Evolutionary conservation across 2,113 vertebrate species (phyloP).

Genomic region (Brachionichthys hirsutus): DNA sequence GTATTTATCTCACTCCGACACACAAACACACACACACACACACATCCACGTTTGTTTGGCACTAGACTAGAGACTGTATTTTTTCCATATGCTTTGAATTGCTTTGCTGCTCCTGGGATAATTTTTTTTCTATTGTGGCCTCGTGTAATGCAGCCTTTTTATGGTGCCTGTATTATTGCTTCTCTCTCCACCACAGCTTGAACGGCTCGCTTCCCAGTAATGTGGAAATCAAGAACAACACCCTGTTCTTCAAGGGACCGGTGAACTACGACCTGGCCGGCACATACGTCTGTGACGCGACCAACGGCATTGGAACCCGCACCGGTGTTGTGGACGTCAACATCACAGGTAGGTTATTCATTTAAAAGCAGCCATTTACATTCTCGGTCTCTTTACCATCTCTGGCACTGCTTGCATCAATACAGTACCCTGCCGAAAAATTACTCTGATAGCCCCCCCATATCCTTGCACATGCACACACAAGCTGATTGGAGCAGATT

Average conservation of each 20-base stretch:
- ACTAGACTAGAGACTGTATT: constrained; percentile 39
- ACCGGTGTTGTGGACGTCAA: constrained; percentile 94
- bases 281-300: constrained; percentile 93
- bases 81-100: constrained; percentile 41
- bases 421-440: constrained; percentile 32
- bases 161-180: constrained; percentile 37
- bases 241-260: constrained; percentile 89
- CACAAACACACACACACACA: not conserved
- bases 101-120: constrained; percentile 36
- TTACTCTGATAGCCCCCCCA: not conserved
- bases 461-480: constrained; percentile 4
- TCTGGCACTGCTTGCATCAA: constrained; percentile 40
- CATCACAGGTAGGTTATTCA: constrained; percentile 88
- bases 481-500: constrained; percentile 14
- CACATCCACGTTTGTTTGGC: constrained; percentile 44
- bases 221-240: constrained; percentile 93
- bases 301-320: constrained; percentile 91
- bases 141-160: constrained; percentile 35
- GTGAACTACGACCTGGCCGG: constrained; percentile 88
- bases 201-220: constrained; percentile 92
- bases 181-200: constrained; percentile 74
- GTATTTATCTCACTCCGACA: constrained; percentile 51
- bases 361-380: not conserved
- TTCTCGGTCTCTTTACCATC: constrained; percentile 6
- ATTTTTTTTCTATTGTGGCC: constrained; percentile 12